Evolutionary conservation across 2,113 vertebrate genomes (phyloP).

Genomic region (Lophochroa leadbeateri): DNA sequence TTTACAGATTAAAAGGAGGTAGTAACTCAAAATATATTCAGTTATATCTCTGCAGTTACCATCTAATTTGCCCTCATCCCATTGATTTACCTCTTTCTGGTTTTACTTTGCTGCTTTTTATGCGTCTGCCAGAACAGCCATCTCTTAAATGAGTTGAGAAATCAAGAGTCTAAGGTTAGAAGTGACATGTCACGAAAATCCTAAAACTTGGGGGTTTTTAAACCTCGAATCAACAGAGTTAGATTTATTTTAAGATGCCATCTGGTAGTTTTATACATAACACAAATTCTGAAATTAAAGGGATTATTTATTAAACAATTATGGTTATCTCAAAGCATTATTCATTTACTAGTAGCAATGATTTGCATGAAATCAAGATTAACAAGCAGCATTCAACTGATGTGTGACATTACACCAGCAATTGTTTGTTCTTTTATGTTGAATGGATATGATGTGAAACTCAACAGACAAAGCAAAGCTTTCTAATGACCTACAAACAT

Average conservation of each 20-base stretch:
- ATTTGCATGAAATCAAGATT: background rate
- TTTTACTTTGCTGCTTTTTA: conserved; percentile 11
- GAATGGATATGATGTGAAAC: background rate
- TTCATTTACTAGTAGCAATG: background rate
- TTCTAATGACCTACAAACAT: conserved; percentile 10
- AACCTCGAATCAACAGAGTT: background rate
- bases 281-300: background rate
- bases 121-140: background rate
- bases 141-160: conserved; percentile 13
- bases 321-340: background rate
- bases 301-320: background rate
- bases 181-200: background rate
- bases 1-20: background rate
- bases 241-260: conserved; percentile 39
- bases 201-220: background rate
- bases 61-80: background rate
- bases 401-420: background rate
- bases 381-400: background rate
- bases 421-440: background rate
- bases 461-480: background rate
- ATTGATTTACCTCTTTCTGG: background rate
- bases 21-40: background rate
- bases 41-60: background rate
- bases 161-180: conserved; percentile 14
- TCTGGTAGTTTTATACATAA: conserved; percentile 37